phyloP scores from a whole-genome alignment of 1,140 invertebrate genomes.

The Amyelois transitella region DNA sequence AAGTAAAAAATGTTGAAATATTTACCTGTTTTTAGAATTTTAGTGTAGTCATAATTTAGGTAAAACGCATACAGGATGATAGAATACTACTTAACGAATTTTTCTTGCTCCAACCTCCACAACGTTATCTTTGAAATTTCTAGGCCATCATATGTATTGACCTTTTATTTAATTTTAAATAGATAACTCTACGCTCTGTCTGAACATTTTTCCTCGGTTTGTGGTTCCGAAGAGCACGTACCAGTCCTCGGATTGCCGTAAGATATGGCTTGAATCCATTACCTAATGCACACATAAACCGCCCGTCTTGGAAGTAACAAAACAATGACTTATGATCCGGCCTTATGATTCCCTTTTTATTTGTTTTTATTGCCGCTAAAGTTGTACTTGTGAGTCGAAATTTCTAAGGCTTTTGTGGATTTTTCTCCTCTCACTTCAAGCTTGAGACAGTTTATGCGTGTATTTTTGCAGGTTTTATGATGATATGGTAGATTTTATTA shows the following conservation, averaged over 20 bases:
- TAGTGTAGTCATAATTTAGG: no score
- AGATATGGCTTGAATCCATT: conserved; percentile 53
- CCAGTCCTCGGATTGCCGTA: conserved; percentile 18
- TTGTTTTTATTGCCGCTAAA: conserved; percentile 60
- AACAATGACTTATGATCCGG: conserved; percentile 62
- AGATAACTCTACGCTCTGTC: not conserved
- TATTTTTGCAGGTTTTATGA: conserved; percentile 16
- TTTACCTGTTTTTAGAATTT: no score
- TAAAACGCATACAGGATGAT: no score
- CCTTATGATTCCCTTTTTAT: conserved; percentile 50
- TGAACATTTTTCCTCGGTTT: not conserved
- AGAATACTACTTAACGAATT: no score
- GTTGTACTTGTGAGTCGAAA: conserved; percentile 36
- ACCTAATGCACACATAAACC: conserved; percentile 51
- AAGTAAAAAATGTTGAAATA: no score
- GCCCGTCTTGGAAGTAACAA: conserved; percentile 30
- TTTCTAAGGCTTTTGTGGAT: conserved; percentile 17
- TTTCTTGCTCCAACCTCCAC: no score
- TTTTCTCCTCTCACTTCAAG: conserved; percentile 7
- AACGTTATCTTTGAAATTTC: no score
- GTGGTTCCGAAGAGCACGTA: conserved; percentile 20
- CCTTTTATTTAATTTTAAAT: no score
- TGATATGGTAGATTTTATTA: conserved; percentile 20
- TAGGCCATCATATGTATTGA: no score
- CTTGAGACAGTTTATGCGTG: conserved; percentile 19